Percentiles rank a stretch among this genome's conserved stretches.
Evolutionary conservation across 2,888 invertebrate species (phyloP).

Genomic region (Galeruca laticollis): DNA sequence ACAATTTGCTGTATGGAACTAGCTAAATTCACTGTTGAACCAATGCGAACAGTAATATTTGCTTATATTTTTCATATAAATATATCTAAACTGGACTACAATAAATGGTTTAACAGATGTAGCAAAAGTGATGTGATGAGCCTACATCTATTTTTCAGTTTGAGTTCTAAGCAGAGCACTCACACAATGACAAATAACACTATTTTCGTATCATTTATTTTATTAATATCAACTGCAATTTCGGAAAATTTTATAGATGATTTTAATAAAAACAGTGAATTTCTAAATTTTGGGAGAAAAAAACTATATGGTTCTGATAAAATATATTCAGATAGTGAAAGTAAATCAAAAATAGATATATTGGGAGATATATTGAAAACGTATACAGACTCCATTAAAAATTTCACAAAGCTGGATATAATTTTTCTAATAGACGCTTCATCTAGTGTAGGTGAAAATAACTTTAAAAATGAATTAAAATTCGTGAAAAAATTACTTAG

Average conservation of each 20-base stretch:
- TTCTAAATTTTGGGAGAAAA: slow-evolving; percentile 63
- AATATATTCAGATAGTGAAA: slow-evolving; percentile 60
- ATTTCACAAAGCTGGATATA: slow-evolving; percentile 68
- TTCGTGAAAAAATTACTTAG: slow-evolving; percentile 77
- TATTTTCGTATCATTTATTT: slow-evolving; percentile 7
- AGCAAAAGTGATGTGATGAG: background rate
- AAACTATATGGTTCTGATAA: slow-evolving; percentile 57
- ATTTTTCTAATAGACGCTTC: slow-evolving; percentile 79
- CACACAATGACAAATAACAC: slow-evolving; percentile 9
- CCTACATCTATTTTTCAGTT: slow-evolving; percentile 7
- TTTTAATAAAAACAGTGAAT: slow-evolving; percentile 54
- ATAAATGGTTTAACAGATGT: slow-evolving; percentile 7
- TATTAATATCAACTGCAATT: slow-evolving; percentile 14
- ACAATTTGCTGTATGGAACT: no score
- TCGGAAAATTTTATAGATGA: background rate
- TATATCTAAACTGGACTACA: slow-evolving; percentile 2
- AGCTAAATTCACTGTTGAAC: no score
- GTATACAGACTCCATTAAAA: slow-evolving; percentile 69
- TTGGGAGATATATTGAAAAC: slow-evolving; percentile 70
- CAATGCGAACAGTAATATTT: no score
- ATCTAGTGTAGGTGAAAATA: slow-evolving; percentile 75
- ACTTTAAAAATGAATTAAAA: slow-evolving; percentile 76
- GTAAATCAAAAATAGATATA: slow-evolving; percentile 70
- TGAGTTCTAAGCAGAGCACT: background rate
- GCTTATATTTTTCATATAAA: background rate